Evolutionary conservation across 2,888 invertebrate species (phyloP).

Genomic region (Hydrotaea diabolus): DNA sequence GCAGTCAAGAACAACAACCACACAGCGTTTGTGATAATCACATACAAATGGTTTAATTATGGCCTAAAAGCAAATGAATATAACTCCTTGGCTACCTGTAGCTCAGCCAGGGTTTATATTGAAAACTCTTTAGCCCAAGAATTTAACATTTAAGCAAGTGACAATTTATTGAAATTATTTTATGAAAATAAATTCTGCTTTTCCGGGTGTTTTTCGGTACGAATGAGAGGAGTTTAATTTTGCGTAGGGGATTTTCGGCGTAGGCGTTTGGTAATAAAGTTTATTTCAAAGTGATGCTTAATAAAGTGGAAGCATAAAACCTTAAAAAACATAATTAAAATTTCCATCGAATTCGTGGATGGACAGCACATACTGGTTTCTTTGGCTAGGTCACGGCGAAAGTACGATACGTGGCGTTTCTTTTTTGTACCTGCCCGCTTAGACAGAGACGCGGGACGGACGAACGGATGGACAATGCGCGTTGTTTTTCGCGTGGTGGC

Average conservation of each 20-base stretch:
- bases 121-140: neutral
- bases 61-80: neutral
- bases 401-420: too few relatives aligned
- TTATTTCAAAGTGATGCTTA: neutral
- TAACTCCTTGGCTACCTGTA: neutral
- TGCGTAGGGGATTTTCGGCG: too few relatives aligned
- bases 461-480: neutral
- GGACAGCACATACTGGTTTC: neutral
- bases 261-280: too few relatives aligned
- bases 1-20: neutral
- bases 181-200: too few relatives aligned
- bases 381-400: neutral
- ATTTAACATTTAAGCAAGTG: neutral
- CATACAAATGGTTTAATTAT: neutral
- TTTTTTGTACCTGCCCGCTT: slow-evolving; percentile 1
- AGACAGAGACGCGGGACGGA: too few relatives aligned
- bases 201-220: too few relatives aligned
- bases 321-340: neutral
- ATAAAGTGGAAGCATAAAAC: too few relatives aligned
- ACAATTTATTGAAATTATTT: too few relatives aligned
- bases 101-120: neutral
- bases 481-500: neutral
- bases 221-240: too few relatives aligned
- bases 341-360: neutral
- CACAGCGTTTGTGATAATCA: neutral